Conservation (phyloP, 2,888 invertebrate species). For the Drosophila atripex region DNA sequence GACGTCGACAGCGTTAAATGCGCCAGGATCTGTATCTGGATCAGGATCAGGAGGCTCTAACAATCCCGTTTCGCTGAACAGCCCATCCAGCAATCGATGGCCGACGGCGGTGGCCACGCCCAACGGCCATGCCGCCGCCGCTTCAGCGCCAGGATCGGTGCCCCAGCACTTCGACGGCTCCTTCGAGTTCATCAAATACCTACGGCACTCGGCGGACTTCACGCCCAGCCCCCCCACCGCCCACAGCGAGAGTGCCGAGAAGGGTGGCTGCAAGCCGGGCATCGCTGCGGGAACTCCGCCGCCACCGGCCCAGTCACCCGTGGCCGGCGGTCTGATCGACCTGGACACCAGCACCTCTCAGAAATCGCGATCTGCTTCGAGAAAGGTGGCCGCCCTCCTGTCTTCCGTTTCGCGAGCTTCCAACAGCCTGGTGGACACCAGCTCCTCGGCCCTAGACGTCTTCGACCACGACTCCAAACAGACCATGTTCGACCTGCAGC, state of each 20-base stretch:
- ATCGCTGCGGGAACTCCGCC: constrained; percentile 49
- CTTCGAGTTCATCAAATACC: constrained; percentile 83
- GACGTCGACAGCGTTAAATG: constrained; percentile 15
- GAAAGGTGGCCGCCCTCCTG: constrained; percentile 77
- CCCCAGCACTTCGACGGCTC: constrained; percentile 82
- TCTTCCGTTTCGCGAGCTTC: constrained; percentile 77
- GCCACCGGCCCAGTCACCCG: constrained; percentile 62
- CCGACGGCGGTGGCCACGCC: constrained; percentile 73
- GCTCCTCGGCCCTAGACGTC: constrained; percentile 77
- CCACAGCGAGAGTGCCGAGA: constrained; percentile 31
- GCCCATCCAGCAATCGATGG: constrained; percentile 67
- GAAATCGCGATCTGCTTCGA: constrained; percentile 81
- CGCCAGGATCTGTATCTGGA: constrained; percentile 10
- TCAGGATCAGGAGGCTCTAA: constrained; percentile 8
- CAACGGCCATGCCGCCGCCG: constrained; percentile 54
- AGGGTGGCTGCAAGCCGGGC: constrained; percentile 28
- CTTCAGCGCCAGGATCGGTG: constrained; percentile 30
- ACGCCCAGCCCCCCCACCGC: constrained; percentile 53
- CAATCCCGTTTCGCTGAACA: constrained; percentile 13
- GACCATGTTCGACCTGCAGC: constrained; percentile 82
- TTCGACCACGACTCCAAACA: constrained; percentile 84
- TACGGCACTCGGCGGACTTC: constrained; percentile 82
- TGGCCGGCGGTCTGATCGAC: constrained; percentile 76
- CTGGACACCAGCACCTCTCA: constrained; percentile 81
- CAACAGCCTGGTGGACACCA: constrained; percentile 77